These are phyloP conservation scores for Sebastes itinus DNA, from an alignment of 2,797 vertebrate species.

Conservation along the genomic window DNA sequence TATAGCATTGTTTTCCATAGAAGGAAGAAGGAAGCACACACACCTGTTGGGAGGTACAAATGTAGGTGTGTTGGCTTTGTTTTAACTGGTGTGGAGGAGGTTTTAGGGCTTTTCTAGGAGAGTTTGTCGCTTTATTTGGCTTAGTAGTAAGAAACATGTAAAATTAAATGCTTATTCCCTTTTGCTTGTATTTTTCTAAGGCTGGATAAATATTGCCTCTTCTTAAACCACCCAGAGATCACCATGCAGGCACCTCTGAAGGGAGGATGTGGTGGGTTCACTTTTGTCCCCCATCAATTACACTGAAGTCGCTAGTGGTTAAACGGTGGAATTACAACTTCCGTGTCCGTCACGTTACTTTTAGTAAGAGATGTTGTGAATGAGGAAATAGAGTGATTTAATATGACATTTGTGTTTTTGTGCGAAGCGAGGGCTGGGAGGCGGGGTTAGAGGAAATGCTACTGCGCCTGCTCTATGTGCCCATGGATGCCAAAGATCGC, in stretches of 20 bases:
- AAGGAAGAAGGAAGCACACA: slow-evolving; percentile 14
- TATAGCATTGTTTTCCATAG: slow-evolving; percentile 56
- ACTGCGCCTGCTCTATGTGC: too few relatives aligned
- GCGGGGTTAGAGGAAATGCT: too few relatives aligned
- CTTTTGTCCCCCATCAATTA: neutral
- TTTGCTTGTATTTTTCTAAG: neutral
- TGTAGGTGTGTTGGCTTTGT: neutral
- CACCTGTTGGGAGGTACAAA: neutral
- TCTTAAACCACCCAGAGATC: neutral
- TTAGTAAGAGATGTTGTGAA: too few relatives aligned
- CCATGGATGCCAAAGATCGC: too few relatives aligned
- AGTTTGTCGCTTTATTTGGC: neutral
- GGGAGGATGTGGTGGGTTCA: neutral
- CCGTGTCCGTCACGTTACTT: too few relatives aligned
- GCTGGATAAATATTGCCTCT: neutral
- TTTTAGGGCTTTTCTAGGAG: neutral
- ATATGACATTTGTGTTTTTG: too few relatives aligned
- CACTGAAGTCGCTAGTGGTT: neutral
- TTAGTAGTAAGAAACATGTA: neutral
- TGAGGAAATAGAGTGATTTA: too few relatives aligned
- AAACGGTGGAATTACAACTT: too few relatives aligned
- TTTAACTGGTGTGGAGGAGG: neutral
- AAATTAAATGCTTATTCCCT: neutral
- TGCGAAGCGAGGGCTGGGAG: too few relatives aligned
- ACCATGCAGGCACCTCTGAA: neutral